Conservation (phyloP, 2,797 vertebrate species). For the Emys orbicularis region DNA sequence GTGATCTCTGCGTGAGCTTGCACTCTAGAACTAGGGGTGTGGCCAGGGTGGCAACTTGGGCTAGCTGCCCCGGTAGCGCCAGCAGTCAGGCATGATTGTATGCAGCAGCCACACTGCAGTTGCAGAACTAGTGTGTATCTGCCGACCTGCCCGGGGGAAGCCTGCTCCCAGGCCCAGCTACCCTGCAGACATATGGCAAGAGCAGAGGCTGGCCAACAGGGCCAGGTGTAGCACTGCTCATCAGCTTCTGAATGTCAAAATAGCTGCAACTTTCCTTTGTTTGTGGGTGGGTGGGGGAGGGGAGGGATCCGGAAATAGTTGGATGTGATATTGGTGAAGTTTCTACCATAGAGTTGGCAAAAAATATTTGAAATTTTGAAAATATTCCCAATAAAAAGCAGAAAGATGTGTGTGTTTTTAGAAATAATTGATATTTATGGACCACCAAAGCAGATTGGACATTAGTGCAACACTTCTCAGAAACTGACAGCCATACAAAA, state of each 20-base stretch:
- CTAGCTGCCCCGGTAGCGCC: no score
- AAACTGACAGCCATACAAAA: slow-evolving; percentile 28
- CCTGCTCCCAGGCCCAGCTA: not conserved
- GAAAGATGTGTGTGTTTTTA: not conserved
- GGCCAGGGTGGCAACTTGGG: no score
- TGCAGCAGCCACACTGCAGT: not conserved
- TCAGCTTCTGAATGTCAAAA: not conserved
- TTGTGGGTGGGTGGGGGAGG: not conserved
- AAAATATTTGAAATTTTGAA: not conserved
- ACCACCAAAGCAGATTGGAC: slow-evolving; percentile 16
- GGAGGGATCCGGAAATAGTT: not conserved
- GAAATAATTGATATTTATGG: slow-evolving; percentile 34
- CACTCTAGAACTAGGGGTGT: not conserved
- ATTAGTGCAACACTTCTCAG: slow-evolving; percentile 8
- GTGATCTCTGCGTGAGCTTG: no score
- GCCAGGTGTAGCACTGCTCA: not conserved
- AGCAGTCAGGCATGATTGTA: not conserved
- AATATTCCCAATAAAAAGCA: not conserved
- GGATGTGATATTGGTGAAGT: not conserved
- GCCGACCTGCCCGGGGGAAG: not conserved
- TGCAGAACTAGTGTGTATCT: no score
- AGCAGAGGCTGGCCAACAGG: no score
- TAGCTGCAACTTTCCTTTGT: no score
- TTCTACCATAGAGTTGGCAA: not conserved
- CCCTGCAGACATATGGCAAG: not conserved